These are phyloP conservation scores for Perodicticus potto DNA, from an alignment of 2,797 vertebrate genomes.

Conservation along the genomic window DNA sequence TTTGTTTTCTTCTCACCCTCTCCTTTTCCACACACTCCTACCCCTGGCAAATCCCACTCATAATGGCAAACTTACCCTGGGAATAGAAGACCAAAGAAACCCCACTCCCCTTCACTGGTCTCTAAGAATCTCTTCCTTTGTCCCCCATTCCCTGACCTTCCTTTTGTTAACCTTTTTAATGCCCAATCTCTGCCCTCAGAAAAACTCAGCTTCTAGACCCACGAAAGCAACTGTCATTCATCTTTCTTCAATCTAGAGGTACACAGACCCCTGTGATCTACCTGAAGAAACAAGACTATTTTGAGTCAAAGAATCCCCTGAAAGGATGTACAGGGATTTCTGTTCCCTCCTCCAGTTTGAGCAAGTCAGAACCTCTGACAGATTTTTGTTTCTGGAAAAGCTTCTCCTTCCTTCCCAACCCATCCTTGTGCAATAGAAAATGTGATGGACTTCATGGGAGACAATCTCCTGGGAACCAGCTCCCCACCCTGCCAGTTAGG, in stretches of 20 bases:
- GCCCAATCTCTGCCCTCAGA: conserved; percentile 17
- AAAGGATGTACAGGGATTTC: conserved; percentile 26
- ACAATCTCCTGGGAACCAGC: conserved; percentile 23
- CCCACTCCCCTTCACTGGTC: neutral
- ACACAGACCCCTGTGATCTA: conserved; percentile 18
- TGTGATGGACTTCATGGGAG: conserved; percentile 37
- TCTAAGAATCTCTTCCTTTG: conserved; percentile 13
- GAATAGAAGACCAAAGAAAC: conserved; percentile 40
- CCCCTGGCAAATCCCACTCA: conserved; percentile 36
- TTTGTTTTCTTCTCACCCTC: neutral
- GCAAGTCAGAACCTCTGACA: conserved; percentile 22
- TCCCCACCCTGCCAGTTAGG: neutral
- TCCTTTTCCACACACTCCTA: neutral
- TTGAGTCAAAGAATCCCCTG: conserved; percentile 58
- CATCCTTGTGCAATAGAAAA: conserved; percentile 61
- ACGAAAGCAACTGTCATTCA: conserved; percentile 53
- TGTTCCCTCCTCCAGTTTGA: conserved; percentile 60
- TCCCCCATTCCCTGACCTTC: conserved; percentile 9
- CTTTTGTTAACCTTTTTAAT: conserved; percentile 26
- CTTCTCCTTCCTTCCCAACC: conserved; percentile 54
- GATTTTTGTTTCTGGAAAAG: conserved; percentile 67
- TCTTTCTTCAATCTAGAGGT: conserved; percentile 60
- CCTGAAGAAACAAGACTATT: conserved; percentile 50
- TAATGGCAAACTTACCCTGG: conserved; percentile 16
- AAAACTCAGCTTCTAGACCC: conserved; percentile 53